Base-by-base conservation (phyloP, 2,113 vertebrate genomes). In the Microcebus lehilahytsara region DNA sequence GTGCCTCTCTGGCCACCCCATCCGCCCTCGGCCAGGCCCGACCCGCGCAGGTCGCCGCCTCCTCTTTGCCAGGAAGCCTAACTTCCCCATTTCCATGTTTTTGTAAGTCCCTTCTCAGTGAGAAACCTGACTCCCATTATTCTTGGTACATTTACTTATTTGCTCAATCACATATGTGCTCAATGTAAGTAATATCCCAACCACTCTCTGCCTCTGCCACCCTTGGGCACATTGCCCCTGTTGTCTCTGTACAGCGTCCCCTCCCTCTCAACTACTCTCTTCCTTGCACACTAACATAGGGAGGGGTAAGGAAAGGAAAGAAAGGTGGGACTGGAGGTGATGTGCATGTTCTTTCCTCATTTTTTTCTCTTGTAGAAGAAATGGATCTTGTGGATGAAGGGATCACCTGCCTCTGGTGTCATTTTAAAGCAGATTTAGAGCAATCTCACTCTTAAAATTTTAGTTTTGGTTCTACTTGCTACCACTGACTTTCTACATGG, bases 81-180 rank as follows among this genome's bases (percentile, higher is more conserved):
- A 62, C 32, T 25, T 75, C 7, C 14, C 27, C 51, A 40, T 92
- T 94, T 93, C 7, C 9, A 22, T 95, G 40, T 90, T 93, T 93
- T 93, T 93, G 32, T 87, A 87, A 96, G 75, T 81, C 30, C 27
- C 40, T 93, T 84, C 81, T 64, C 32, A 53, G 11, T 64, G 74
- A 92, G 79, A 94, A 83, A 69, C 69, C 53, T 49, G 49, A 88
- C n/a, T 77, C 17, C 27, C 20, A 17, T 81, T 78, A 49, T 87
- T 84, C 42, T 81, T 11, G 64, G 6, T 56, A 6, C 49, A 56
- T 71, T 81, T 94, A 79, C 64, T 66, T 71, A 69, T 51, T 83
- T 92, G 75, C 30, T 53, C 37, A 53, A 0, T 71, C 42, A 89
- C 6, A 78, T 96, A 32, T n/a, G 2, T 85, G 51, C 34, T 85